Evolutionary conservation across 2,113 vertebrate species (phyloP).

Genomic region (Leucoraja erinaceus): DNA sequence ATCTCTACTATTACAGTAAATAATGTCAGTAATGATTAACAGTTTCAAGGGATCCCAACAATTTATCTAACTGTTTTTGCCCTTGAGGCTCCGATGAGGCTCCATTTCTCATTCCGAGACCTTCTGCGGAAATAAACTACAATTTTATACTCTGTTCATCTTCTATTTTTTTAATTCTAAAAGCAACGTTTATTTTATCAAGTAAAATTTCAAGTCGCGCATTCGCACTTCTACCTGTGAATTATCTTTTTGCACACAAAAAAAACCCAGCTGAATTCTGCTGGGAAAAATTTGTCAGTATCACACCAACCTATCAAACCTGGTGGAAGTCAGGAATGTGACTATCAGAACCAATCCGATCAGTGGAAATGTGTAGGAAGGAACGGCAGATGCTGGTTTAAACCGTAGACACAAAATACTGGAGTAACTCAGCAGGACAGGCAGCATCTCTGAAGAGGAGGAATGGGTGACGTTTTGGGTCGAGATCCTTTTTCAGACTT

Average conservation of each 20-base stretch:
- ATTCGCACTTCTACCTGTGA: neutral
- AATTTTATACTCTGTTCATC: neutral
- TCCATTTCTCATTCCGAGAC: neutral
- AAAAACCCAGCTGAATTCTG: neutral
- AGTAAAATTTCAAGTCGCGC: neutral
- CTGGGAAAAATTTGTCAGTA: neutral
- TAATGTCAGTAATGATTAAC: slow-evolving; percentile 37
- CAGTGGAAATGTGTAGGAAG: neutral
- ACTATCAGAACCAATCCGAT: neutral
- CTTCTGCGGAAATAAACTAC: neutral
- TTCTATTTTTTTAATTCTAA: neutral
- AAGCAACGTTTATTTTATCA: neutral
- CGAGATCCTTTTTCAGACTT: too few relatives aligned
- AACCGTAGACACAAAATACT: too few relatives aligned
- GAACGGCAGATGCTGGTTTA: too few relatives aligned
- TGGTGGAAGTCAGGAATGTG: neutral
- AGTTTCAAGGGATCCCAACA: slow-evolving; percentile 27
- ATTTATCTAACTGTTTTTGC: slow-evolving; percentile 22
- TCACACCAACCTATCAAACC: neutral
- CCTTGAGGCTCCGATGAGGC: neutral
- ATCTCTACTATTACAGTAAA: slow-evolving; percentile 33
- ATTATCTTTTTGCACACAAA: neutral
- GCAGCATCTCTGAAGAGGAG: too few relatives aligned
- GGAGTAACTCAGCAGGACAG: too few relatives aligned
- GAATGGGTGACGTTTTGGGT: too few relatives aligned